Conservation (phyloP, 2,113 vertebrate species). For the Pygoscelis adeliae region DNA sequence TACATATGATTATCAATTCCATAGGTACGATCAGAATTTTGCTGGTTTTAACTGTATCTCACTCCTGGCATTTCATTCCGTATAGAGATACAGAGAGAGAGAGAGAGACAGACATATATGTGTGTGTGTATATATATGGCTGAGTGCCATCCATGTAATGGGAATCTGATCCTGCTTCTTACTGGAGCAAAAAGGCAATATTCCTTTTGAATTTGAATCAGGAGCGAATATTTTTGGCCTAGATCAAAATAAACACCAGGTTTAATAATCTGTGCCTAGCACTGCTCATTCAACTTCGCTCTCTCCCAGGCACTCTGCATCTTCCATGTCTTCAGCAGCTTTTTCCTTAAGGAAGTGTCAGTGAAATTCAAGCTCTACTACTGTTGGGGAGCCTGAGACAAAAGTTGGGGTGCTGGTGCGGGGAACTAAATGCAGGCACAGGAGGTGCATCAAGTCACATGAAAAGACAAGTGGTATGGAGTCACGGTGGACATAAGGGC, state of each 20-base stretch:
- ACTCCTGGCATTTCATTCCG: neutral
- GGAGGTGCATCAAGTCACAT: neutral
- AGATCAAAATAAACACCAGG: neutral
- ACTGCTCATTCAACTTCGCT: neutral
- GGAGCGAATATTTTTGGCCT: neutral
- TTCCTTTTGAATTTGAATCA: neutral
- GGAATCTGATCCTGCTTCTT: neutral
- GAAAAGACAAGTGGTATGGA: neutral
- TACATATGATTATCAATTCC: neutral
- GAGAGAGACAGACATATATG: rapidly evolving
- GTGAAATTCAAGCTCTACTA: neutral
- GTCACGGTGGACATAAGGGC: neutral
- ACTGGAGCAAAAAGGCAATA: neutral
- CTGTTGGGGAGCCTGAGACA: neutral
- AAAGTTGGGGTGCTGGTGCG: neutral
- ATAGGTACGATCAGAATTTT: neutral
- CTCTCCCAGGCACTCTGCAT: neutral
- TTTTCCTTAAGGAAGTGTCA: neutral
- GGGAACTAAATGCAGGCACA: neutral
- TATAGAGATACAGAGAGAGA: neutral
- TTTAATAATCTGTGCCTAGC: neutral
- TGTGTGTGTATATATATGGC: neutral
- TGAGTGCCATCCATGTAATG: neutral
- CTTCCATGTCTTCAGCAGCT: neutral
- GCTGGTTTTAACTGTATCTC: neutral